A percentile compares a stretch with the other conserved stretches of the same genome.
Conservation (phyloP, 2,888 invertebrate genomes). For the Palloptera scutellata region DNA sequence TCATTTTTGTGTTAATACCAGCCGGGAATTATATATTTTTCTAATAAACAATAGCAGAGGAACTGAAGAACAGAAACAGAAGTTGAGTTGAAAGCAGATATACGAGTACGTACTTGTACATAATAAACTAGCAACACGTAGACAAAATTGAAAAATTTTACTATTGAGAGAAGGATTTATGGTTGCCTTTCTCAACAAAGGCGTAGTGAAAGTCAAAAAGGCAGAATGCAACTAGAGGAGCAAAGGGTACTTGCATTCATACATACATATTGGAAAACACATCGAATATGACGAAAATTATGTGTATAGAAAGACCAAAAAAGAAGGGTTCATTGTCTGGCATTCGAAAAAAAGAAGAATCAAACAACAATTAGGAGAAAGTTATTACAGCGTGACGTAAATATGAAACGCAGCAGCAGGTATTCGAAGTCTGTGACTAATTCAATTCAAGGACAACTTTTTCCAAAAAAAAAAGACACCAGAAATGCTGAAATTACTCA, state of each 20-base stretch:
- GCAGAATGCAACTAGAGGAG: slow-evolving; percentile 12
- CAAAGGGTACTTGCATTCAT: background rate
- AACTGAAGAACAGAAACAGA: too few species aligned
- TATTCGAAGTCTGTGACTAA: slow-evolving; percentile 16
- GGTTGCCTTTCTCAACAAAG: background rate
- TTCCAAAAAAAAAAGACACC: background rate
- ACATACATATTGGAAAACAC: background rate
- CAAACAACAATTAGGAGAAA: slow-evolving; percentile 11
- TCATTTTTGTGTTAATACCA: too few species aligned
- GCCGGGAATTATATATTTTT: too few species aligned
- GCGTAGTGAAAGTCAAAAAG: slow-evolving; percentile 23
- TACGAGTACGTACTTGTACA: too few species aligned
- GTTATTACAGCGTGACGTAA: background rate
- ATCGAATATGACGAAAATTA: too few species aligned
- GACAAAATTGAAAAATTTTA: too few species aligned
- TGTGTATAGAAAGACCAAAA: background rate
- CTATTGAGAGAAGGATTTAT: too few species aligned
- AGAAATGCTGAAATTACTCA: background rate
- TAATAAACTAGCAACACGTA: too few species aligned
- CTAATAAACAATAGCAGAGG: too few species aligned
- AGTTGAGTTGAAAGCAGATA: too few species aligned
- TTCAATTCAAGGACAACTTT: slow-evolving; percentile 31
- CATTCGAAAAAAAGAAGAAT: background rate
- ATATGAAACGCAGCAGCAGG: slow-evolving; percentile 15
- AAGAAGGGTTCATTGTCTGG: slow-evolving; percentile 30